Conservation (phyloP, 2,888 invertebrate genomes). For the Periphyllus acericola region DNA sequence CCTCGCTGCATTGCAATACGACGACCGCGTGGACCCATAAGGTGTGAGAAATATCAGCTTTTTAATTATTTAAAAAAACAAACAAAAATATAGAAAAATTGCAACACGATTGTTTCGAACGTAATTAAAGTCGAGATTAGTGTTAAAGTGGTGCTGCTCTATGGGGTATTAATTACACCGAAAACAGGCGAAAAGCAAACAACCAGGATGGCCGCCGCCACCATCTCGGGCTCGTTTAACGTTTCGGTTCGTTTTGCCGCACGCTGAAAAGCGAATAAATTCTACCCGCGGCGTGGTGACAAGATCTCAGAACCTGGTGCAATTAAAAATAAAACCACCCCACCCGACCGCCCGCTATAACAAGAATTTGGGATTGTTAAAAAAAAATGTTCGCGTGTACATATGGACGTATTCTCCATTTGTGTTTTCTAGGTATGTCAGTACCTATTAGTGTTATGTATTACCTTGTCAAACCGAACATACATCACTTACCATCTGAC, state of each 20-base stretch:
- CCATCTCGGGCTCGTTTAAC: background rate
- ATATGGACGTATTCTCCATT: too few relatives aligned
- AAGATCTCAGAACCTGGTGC: too few relatives aligned
- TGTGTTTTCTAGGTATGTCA: too few relatives aligned
- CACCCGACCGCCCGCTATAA: too few relatives aligned
- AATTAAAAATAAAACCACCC: too few relatives aligned
- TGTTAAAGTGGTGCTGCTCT: background rate
- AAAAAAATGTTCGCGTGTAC: too few relatives aligned
- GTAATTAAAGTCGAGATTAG: constrained; percentile 1
- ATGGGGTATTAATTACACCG: background rate
- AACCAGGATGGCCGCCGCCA: background rate
- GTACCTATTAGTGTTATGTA: too few relatives aligned
- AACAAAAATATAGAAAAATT: too few relatives aligned
- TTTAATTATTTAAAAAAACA: background rate
- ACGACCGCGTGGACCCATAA: background rate
- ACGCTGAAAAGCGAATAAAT: background rate
- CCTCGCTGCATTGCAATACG: background rate
- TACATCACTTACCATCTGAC: too few relatives aligned
- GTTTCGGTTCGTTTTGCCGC: background rate
- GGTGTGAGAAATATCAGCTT: background rate
- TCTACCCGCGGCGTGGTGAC: background rate
- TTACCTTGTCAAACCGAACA: too few relatives aligned
- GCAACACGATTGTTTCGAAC: background rate
- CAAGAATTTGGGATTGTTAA: too few relatives aligned
- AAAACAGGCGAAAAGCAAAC: background rate